Conservation (phyloP, 2,888 invertebrate species). For the Pristionchus arcanus region DNA sequence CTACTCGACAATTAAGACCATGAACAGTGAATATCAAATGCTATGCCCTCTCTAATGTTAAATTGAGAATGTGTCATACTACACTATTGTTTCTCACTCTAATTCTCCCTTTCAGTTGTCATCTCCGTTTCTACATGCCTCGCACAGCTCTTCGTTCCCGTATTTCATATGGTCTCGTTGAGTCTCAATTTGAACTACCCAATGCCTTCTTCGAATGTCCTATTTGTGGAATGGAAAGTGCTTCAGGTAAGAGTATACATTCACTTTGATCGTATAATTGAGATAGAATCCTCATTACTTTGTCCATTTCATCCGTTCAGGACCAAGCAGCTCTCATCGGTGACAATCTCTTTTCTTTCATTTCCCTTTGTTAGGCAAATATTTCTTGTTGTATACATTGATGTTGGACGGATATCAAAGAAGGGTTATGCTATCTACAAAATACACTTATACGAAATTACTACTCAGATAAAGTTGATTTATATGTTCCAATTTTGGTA, state of each 20-base stretch:
- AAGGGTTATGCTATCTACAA: not conserved
- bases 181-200: slow-evolving; percentile 33
- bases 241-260: not conserved
- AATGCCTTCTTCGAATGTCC: slow-evolving; percentile 51
- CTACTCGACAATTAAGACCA: too few species aligned
- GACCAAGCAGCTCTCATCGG: not conserved
- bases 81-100: not conserved
- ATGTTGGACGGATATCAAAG: not conserved
- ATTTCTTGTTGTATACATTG: not conserved
- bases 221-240: slow-evolving; percentile 49
- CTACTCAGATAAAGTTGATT: not conserved
- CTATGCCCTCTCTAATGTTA: too few species aligned
- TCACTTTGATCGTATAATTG: not conserved
- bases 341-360: not conserved
- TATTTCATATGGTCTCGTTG: slow-evolving; percentile 5
- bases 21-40: too few species aligned
- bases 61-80: too few species aligned
- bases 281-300: not conserved
- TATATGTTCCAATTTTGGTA: not conserved
- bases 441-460: not conserved
- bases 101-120: slow-evolving; percentile 22
- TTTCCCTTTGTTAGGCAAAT: not conserved
- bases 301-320: not conserved
- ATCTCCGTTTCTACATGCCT: slow-evolving; percentile 54
- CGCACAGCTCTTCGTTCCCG: slow-evolving; percentile 46